Conservation (phyloP, 2,888 invertebrate species). For the Aspidapion aeneum region DNA sequence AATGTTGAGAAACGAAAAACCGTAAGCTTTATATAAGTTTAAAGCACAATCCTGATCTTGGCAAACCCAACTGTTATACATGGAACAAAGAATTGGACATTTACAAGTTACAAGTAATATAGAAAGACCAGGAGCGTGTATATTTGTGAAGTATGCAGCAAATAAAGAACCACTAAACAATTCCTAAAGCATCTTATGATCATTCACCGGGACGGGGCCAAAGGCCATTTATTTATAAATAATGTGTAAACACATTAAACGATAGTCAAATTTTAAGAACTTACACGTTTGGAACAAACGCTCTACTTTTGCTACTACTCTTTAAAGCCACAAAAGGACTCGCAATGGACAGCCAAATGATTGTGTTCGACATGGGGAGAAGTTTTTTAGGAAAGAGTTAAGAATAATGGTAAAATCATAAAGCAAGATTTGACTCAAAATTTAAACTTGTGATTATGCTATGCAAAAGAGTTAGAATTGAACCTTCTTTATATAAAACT, state of each 20-base stretch:
- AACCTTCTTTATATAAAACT: no score
- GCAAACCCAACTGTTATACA: background rate
- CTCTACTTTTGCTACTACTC: constrained; percentile 22
- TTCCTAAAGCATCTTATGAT: constrained; percentile 29
- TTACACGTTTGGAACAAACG: constrained; percentile 19
- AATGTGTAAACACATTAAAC: constrained; percentile 4
- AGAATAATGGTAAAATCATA: no score
- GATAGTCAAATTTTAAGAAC: constrained; percentile 12
- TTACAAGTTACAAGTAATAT: constrained; percentile 20
- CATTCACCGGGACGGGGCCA: constrained; percentile 37
- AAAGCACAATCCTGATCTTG: constrained; percentile 18
- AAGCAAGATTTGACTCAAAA: no score
- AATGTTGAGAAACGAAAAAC: no score
- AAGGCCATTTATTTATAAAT: constrained; percentile 31
- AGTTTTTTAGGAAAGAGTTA: no score
- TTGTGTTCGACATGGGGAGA: constrained; percentile 35
- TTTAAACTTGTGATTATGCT: no score
- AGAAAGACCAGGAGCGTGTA: constrained; percentile 6
- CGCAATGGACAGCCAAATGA: constrained; percentile 41
- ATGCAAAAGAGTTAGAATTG: no score
- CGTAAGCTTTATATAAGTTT: constrained; percentile 23
- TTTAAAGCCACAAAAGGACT: constrained; percentile 53
- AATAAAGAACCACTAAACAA: no score
- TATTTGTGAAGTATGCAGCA: no score
- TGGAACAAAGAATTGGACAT: constrained; percentile 15